Percentiles rank a stretch among this genome's conserved stretches.
These are phyloP conservation scores for Phallusia fumigata DNA, from an alignment of 23 tunicate species.

Conservation along the genomic window DNA sequence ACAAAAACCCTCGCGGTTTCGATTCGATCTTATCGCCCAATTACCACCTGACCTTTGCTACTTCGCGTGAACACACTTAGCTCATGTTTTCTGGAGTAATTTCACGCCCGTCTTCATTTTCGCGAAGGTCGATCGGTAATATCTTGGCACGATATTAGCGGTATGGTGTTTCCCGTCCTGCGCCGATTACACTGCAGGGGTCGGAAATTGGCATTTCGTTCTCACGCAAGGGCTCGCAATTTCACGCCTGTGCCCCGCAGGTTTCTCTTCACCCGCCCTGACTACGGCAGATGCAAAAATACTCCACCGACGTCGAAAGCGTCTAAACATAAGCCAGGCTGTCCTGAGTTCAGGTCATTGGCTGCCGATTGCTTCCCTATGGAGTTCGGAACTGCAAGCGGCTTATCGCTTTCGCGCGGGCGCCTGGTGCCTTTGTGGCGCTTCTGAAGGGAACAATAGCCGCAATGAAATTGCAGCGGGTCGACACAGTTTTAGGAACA, in stretches of 20 bases:
- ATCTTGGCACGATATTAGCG: too few relatives aligned
- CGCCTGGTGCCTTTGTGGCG: constrained; percentile 12
- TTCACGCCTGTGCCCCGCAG: background rate
- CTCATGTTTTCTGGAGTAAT: too few relatives aligned
- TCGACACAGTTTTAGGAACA: background rate
- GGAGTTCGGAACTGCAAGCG: background rate
- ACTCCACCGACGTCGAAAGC: background rate
- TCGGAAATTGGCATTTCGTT: background rate
- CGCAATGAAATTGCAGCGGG: background rate
- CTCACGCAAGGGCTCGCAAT: background rate
- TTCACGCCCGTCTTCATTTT: too few relatives aligned
- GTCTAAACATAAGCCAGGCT: background rate
- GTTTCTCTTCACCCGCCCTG: background rate
- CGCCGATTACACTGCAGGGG: too few relatives aligned
- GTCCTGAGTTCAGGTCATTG: background rate
- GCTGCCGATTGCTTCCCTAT: background rate
- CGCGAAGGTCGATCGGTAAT: too few relatives aligned
- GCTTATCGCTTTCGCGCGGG: background rate
- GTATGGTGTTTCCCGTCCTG: too few relatives aligned
- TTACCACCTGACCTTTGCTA: too few relatives aligned
- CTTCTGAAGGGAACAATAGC: background rate
- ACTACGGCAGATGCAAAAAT: background rate
- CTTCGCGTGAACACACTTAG: too few relatives aligned
- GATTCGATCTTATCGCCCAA: too few relatives aligned
- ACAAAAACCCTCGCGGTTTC: too few relatives aligned